These are phyloP conservation scores for Lagopus leucura DNA, from an alignment of 2,113 vertebrate genomes.

Conservation along the genomic window DNA sequence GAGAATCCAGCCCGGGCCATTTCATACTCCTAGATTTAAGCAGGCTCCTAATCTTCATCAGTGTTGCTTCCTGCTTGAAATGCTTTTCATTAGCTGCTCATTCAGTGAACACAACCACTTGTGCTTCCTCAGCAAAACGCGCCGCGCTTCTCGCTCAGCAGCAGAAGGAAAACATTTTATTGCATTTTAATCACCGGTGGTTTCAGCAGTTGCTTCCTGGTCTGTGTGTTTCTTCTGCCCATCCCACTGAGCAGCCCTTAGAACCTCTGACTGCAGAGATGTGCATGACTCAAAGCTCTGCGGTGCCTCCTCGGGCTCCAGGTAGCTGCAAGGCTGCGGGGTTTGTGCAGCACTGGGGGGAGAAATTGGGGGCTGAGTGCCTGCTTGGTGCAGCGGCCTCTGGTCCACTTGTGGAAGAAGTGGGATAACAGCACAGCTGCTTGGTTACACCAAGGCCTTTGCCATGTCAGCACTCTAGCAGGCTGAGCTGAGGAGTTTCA, in stretches of 20 bases:
- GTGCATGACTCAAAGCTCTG: background rate
- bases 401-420: background rate
- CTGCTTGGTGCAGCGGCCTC: background rate
- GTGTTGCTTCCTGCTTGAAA: constrained; percentile 59
- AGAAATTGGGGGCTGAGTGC: background rate
- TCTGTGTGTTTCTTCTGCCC: background rate
- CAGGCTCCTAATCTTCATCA: constrained; percentile 51
- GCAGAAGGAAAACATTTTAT: constrained; percentile 57
- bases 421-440: background rate
- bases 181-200: constrained; percentile 49
- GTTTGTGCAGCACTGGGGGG: background rate
- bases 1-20: constrained; percentile 46
- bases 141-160: constrained; percentile 51
- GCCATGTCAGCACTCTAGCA: background rate
- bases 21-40: constrained; percentile 32
- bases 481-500: background rate
- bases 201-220: constrained; percentile 38
- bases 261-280: background rate
- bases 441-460: accelerated
- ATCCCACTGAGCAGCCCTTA: background rate
- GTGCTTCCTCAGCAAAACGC: constrained; percentile 69
- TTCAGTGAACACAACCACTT: constrained; percentile 58
- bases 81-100: constrained; percentile 72
- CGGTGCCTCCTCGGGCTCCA: background rate
- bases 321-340: background rate